These are phyloP conservation scores for Dryadula phaetusa DNA, from an alignment of 2,888 invertebrate species.

Conservation along the genomic window DNA sequence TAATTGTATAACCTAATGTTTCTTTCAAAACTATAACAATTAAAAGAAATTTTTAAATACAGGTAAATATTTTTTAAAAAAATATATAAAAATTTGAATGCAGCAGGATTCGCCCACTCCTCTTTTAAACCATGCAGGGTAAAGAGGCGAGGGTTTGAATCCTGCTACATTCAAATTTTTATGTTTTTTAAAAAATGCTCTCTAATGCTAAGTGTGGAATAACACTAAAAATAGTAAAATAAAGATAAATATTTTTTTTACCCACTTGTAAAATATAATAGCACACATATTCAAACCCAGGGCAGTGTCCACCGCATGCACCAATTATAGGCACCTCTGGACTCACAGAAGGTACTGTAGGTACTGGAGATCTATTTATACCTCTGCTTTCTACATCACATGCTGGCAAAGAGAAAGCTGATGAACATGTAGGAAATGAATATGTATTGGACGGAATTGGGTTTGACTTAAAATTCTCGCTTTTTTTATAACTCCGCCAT, in stretches of 20 bases:
- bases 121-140: too few species aligned
- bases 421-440: constrained; percentile 73
- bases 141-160: too few species aligned
- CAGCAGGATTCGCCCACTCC: too few species aligned
- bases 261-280: constrained; percentile 87
- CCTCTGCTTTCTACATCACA: constrained; percentile 63
- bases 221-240: neutral
- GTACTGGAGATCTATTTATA: constrained; percentile 62
- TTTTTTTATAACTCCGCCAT: constrained; percentile 69
- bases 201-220: too few species aligned
- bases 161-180: too few species aligned
- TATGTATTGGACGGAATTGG: constrained; percentile 60
- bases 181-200: too few species aligned
- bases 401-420: constrained; percentile 74
- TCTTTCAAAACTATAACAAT: too few species aligned
- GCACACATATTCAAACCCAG: constrained; percentile 88
- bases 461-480: constrained; percentile 58
- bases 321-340: constrained; percentile 85
- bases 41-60: too few species aligned
- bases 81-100: too few species aligned
- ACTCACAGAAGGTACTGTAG: constrained; percentile 68
- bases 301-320: constrained; percentile 88
- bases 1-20: too few species aligned
- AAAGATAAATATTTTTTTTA: constrained; percentile 4
- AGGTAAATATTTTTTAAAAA: too few species aligned